Evolutionary conservation across 2,888 invertebrate genomes (phyloP).

Genomic region (Agriotes lineatus): DNA sequence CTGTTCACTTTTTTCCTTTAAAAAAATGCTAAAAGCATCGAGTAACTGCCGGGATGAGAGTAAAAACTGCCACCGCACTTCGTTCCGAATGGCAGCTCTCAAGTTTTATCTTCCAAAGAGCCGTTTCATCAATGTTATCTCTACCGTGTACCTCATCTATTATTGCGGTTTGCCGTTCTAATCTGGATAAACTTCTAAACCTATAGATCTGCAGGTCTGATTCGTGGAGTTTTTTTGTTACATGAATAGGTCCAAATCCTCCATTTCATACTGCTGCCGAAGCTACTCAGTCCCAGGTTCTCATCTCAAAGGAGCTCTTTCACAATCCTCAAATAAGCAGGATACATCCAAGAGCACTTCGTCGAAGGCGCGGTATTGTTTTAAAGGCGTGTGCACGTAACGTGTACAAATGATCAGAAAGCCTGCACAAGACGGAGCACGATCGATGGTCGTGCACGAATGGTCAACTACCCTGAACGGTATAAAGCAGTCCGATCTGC

Average conservation of each 20-base stretch:
- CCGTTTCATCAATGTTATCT: constrained; percentile 53
- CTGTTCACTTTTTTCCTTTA: constrained; percentile 22
- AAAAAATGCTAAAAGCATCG: constrained; percentile 25
- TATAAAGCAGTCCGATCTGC: constrained; percentile 38
- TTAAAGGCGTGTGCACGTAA: constrained; percentile 43
- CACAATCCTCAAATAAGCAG: constrained; percentile 19
- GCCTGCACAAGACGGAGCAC: constrained; percentile 36
- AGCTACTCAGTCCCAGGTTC: constrained; percentile 19
- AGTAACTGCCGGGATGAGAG: constrained; percentile 29
- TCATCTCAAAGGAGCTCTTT: constrained; percentile 23
- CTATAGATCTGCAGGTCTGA: constrained; percentile 32
- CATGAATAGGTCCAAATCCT: constrained; percentile 24
- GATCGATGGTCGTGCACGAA: constrained; percentile 39
- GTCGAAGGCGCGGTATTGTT: constrained; percentile 31
- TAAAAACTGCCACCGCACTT: constrained; percentile 39
- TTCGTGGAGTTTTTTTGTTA: constrained; percentile 20
- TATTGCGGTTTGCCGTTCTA: constrained; percentile 48
- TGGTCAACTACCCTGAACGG: constrained; percentile 40
- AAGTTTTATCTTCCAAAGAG: constrained; percentile 51
- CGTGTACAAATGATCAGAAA: constrained; percentile 44
- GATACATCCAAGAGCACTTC: constrained; percentile 25
- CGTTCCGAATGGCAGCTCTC: constrained; percentile 44
- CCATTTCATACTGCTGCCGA: constrained; percentile 16
- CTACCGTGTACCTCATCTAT: constrained; percentile 51
- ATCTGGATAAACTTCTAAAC: constrained; percentile 41